Percentiles rank a stretch among this genome's conserved stretches.
Evolutionary conservation across 1,140 invertebrate species (phyloP).

Genomic region (Idris sp.): DNA sequence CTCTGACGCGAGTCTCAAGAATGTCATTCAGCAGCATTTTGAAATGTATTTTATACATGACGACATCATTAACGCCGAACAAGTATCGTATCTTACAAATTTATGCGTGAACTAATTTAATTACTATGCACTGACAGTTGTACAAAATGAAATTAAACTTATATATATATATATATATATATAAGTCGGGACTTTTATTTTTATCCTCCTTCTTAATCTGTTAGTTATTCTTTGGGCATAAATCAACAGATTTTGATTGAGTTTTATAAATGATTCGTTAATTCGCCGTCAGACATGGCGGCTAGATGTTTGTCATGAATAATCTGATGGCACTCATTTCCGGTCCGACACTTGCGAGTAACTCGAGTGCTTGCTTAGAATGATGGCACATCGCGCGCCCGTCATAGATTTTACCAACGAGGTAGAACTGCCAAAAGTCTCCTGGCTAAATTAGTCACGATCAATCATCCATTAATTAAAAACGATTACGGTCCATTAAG

Average conservation of each 20-base stretch:
- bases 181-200: no score
- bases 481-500: slow-evolving; percentile 39
- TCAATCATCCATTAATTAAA: slow-evolving; percentile 55
- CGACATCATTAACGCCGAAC: slow-evolving; percentile 21
- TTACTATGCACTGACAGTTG: slow-evolving; percentile 1
- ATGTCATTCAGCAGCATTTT: slow-evolving; percentile 42
- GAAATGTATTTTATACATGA: slow-evolving; percentile 23
- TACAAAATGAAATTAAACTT: no score
- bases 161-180: no score
- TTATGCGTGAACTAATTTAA: slow-evolving; percentile 6
- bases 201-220: no score
- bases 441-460: slow-evolving; percentile 47
- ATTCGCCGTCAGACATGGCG: slow-evolving; percentile 8
- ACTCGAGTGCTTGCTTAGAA: slow-evolving; percentile 45
- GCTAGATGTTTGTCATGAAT: slow-evolving; percentile 25
- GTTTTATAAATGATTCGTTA: slow-evolving; percentile 21
- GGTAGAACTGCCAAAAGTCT: slow-evolving; percentile 24
- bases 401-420: slow-evolving; percentile 40
- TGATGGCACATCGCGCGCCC: slow-evolving; percentile 34
- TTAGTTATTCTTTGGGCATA: no score
- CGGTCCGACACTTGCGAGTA: slow-evolving; percentile 42
- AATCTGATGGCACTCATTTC: slow-evolving; percentile 48
- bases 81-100: slow-evolving; percentile 5
- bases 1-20: slow-evolving; percentile 25
- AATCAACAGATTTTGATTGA: no score